Base-by-base conservation (phyloP, 2,888 invertebrate genomes). In the Cantharis lateralis region DNA sequence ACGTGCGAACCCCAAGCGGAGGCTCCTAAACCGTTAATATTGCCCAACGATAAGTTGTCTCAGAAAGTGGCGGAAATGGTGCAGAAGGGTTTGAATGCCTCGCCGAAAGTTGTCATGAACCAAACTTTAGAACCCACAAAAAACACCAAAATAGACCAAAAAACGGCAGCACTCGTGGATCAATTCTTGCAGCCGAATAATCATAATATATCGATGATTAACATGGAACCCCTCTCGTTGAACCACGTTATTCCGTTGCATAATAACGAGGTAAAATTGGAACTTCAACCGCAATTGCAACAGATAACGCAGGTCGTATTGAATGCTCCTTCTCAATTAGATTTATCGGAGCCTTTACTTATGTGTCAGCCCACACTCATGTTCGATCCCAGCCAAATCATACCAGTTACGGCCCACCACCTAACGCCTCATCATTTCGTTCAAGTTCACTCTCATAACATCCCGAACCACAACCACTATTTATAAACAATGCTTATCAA, bases 11-110 rank as follows among this genome's bases (percentile, higher is more conserved):
- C 88, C 9, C 86, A 86, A 81, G 75, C 82, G 18, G 85, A 87
- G 76, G 78, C 84, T 28, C 87, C 87, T 4, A 85, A 84, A 79
- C 83, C 82, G 15, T 70, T 79, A 11, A 81, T 84, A 48, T 83
- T 83, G 28, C 80, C 84, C 28, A 87, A 86, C 76, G 84, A 86
- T 15, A 83, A 84, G 71, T 81, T 88, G 48, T 86, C 86, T 10
- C 84, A 86, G 74, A 76, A 86, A 71, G 84, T 88, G 15, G 86
- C 86, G 2, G 86, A 87, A 75, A 87, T 87, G 82, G 84, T 87
- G 20, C 85, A 86, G 74, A 87, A 85, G 80, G 86, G 86, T 15
- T 79, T 86, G 5, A 83, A 84, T 74, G 81, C 85, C 11, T 84
- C 86, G 7, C 82, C 82, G 11, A 84, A 83, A 81, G 78, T 79